phyloP scores from a whole-genome alignment of 64 coral and sea anemone genomes.

The Anthopleura sola region DNA sequence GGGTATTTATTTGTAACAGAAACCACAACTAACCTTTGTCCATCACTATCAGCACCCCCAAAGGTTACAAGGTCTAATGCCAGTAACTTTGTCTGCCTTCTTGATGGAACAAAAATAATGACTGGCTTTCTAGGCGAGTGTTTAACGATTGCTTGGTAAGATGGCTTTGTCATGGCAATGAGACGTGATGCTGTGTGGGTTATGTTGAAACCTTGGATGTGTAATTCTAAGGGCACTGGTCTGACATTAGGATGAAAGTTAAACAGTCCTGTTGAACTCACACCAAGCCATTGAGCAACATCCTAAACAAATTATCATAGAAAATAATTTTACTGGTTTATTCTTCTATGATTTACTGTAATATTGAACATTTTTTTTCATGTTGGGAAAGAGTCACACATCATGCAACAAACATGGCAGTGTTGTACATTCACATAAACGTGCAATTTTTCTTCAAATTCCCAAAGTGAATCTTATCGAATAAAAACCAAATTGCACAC shows the following conservation, averaged over 20 bases:
- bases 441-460: too few relatives aligned
- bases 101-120: slow-evolving; percentile 92
- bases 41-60: slow-evolving; percentile 87
- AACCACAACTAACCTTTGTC: slow-evolving; percentile 58
- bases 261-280: slow-evolving; percentile 82
- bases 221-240: slow-evolving; percentile 89
- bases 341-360: too few relatives aligned
- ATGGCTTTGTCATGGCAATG: slow-evolving; percentile 97
- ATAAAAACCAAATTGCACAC: too few relatives aligned
- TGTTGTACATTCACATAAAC: too few relatives aligned
- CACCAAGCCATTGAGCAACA: slow-evolving; percentile 96
- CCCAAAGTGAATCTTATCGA: too few relatives aligned
- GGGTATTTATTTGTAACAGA: too few relatives aligned
- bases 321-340: neutral
- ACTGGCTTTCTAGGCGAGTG: slow-evolving; percentile 98
- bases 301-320: slow-evolving; percentile 51
- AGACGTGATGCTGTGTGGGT: slow-evolving; percentile 95
- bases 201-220: slow-evolving; percentile 99
- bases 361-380: too few relatives aligned
- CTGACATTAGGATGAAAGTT: slow-evolving; percentile 99
- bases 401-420: too few relatives aligned
- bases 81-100: slow-evolving; percentile 92
- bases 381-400: too few relatives aligned
- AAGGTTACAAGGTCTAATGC: slow-evolving; percentile 89
- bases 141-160: slow-evolving; percentile 85